phyloP scores from a whole-genome alignment of 2,113 vertebrate genomes.

The Trachemys scripta region DNA sequence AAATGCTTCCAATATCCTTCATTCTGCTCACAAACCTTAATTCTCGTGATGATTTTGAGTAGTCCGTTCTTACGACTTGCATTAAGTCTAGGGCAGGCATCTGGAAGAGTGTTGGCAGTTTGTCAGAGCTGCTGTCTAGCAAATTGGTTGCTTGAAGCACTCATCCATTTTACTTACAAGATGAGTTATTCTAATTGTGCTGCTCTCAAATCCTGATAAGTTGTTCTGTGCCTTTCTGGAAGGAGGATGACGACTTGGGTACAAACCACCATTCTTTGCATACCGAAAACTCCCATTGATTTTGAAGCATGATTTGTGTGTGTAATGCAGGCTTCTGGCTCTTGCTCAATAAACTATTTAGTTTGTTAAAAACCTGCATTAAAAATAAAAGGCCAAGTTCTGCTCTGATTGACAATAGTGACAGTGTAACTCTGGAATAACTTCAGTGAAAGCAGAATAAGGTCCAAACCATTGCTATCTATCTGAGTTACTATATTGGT shows the following conservation, averaged over 20 bases:
- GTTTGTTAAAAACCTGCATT: not conserved
- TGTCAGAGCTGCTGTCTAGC: not conserved
- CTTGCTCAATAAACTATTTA: not conserved
- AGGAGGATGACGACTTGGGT: not conserved
- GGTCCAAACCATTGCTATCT: not conserved
- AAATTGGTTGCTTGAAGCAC: not conserved
- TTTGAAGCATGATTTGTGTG: not conserved
- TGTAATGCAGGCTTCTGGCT: not conserved
- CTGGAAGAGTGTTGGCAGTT: not conserved
- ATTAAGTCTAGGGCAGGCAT: not conserved
- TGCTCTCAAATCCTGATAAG: not conserved
- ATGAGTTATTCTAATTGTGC: not conserved
- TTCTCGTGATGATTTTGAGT: not conserved
- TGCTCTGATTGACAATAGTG: not conserved
- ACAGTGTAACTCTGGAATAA: not conserved
- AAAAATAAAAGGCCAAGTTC: conserved; percentile 40
- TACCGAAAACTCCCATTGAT: not conserved
- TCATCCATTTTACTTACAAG: not conserved
- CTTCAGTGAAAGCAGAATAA: not conserved
- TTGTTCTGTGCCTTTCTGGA: not conserved
- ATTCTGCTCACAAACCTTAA: not conserved
- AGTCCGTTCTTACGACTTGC: not conserved
- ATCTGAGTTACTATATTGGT: not conserved
- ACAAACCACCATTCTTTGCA: not conserved
- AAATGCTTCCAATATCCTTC: not conserved